Percentiles rank a stretch among this genome's conserved stretches.
These are phyloP conservation scores for Schizopygopsis pylzovi DNA, from an alignment of 2,797 vertebrate species.

Conservation along the genomic window DNA sequence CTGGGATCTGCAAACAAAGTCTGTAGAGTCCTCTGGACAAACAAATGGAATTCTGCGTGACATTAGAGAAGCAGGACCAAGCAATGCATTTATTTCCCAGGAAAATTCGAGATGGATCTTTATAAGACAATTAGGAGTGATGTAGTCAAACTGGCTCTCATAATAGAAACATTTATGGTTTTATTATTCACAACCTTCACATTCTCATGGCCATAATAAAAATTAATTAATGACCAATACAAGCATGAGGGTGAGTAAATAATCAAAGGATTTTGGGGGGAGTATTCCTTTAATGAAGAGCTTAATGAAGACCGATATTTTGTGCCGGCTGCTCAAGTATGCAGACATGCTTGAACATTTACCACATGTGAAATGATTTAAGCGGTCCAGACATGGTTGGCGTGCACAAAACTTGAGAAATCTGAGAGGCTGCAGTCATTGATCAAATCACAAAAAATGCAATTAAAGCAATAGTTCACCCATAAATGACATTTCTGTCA, in stretches of 20 bases:
- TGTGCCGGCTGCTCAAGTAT: conserved; percentile 12
- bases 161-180: conserved; percentile 48
- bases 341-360: conserved; percentile 21
- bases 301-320: conserved; percentile 34
- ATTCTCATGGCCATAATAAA: background rate
- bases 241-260: background rate
- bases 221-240: background rate
- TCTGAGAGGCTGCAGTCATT: conserved; percentile 30
- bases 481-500: background rate
- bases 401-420: background rate
- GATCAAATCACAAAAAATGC: conserved; percentile 18
- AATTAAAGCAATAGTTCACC: conserved; percentile 13
- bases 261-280: background rate
- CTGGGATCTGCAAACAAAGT: conserved; percentile 97
- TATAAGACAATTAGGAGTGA: conserved; percentile 82
- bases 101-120: conserved; percentile 78
- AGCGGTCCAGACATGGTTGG: conserved; percentile 16
- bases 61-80: conserved; percentile 82
- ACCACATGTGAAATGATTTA: conserved; percentile 39
- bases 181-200: conserved; percentile 6
- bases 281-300: background rate
- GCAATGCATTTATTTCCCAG: conserved; percentile 85
- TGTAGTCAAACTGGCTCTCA: conserved; percentile 64
- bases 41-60: conserved; percentile 83
- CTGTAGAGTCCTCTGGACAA: conserved; percentile 87